phyloP scores from a whole-genome alignment of 2,113 vertebrate species.

The Lontra canadensis region DNA sequence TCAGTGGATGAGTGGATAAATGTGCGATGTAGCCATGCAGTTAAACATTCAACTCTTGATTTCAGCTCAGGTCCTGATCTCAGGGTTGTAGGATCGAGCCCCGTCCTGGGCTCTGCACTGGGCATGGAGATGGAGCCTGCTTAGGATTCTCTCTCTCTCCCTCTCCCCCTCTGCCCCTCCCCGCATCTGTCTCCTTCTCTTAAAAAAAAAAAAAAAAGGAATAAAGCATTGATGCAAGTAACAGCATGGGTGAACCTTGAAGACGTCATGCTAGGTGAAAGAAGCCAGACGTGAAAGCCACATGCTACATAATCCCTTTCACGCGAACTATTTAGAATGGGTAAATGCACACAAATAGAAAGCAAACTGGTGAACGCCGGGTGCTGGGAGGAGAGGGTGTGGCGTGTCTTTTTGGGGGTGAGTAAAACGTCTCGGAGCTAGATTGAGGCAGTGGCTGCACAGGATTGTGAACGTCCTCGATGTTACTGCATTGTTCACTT shows the following conservation, averaged over 20 bases:
- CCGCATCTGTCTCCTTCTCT: background rate
- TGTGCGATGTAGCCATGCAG: too few relatives aligned
- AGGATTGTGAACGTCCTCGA: background rate
- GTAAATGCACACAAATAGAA: background rate
- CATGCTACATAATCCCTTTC: background rate
- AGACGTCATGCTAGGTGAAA: background rate
- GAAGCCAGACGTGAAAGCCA: background rate
- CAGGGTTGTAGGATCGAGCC: background rate
- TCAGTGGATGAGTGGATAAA: background rate
- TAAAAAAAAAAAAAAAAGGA: background rate
- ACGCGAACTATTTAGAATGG: background rate
- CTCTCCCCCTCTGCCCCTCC: too few relatives aligned
- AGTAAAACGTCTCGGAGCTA: background rate
- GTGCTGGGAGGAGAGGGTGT: background rate
- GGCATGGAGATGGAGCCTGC: background rate
- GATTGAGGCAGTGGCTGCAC: background rate
- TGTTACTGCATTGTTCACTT: background rate
- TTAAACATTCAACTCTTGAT: background rate
- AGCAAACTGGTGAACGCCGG: background rate
- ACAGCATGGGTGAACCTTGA: background rate
- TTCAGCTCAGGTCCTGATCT: background rate
- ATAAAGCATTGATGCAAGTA: background rate
- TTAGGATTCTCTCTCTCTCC: background rate
- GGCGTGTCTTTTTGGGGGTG: background rate
- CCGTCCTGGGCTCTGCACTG: background rate